phyloP scores from a whole-genome alignment of 2,113 vertebrate species.

The Haplochromis burtoni region DNA sequence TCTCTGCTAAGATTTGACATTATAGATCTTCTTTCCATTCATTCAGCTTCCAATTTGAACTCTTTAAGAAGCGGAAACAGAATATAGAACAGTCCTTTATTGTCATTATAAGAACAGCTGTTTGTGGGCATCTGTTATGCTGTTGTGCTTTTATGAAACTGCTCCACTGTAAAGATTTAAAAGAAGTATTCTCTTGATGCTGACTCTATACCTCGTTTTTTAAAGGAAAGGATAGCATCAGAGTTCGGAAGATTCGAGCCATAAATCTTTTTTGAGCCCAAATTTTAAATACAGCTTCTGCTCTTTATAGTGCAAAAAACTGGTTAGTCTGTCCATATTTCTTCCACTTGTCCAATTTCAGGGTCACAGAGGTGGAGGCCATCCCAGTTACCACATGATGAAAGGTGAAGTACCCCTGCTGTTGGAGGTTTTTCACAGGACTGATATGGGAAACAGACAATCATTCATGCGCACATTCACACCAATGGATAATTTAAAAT shows the following conservation, averaged over 20 bases:
- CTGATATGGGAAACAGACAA: background rate
- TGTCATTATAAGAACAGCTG: background rate
- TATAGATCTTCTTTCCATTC: background rate
- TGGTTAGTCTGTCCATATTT: background rate
- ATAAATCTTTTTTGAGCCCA: background rate
- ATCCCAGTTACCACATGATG: background rate
- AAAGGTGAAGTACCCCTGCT: background rate
- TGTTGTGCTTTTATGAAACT: background rate
- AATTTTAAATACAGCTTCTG: background rate
- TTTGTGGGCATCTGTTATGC: background rate
- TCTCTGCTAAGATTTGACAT: background rate
- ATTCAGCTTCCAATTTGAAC: background rate
- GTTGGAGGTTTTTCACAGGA: background rate
- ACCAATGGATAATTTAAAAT: background rate
- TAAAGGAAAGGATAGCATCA: background rate
- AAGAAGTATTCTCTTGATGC: background rate
- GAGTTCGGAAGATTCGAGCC: fast-evolving
- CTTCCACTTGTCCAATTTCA: background rate
- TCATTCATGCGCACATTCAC: background rate
- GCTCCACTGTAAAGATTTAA: background rate
- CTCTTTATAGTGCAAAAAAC: background rate
- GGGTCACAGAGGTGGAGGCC: background rate
- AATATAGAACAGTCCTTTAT: background rate
- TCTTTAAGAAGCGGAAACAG: background rate
- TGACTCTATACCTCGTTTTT: background rate